Conservation (phyloP, 53 echinoderm and acorn worm species). For the Echinarachnius parma region DNA sequence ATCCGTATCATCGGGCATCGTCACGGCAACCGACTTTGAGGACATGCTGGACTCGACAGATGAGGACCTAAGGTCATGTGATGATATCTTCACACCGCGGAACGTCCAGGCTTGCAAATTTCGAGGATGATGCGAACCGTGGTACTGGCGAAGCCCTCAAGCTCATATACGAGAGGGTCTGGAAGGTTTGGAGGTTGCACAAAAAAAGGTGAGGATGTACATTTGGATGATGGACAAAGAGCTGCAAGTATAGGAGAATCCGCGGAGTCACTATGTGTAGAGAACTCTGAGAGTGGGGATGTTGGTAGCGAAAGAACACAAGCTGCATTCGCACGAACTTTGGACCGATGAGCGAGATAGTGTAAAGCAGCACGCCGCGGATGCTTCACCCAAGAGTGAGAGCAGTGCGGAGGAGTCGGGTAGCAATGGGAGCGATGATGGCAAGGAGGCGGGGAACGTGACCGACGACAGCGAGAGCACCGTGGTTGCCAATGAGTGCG, state of each 20-base stretch:
- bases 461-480: slow-evolving; percentile 46
- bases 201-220: too few species aligned
- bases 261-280: too few species aligned
- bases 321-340: too few species aligned
- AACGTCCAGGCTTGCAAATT: not conserved
- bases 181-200: too few species aligned
- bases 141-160: too few species aligned
- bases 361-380: not conserved
- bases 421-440: slow-evolving; percentile 25
- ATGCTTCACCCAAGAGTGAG: too few species aligned
- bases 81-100: not conserved
- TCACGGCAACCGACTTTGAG: slow-evolving; percentile 19
- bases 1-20: slow-evolving; percentile 24
- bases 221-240: too few species aligned
- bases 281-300: too few species aligned
- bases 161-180: too few species aligned
- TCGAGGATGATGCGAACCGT: not conserved
- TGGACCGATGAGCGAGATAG: slow-evolving; percentile 9
- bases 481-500: slow-evolving; percentile 34
- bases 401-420: slow-evolving; percentile 13
- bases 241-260: too few species aligned
- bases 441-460: slow-evolving; percentile 22
- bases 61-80: not conserved
- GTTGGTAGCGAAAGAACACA: too few species aligned
- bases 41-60: not conserved